phyloP scores from a whole-genome alignment of 2,113 vertebrate species.

The Alaudala cheleensis region DNA sequence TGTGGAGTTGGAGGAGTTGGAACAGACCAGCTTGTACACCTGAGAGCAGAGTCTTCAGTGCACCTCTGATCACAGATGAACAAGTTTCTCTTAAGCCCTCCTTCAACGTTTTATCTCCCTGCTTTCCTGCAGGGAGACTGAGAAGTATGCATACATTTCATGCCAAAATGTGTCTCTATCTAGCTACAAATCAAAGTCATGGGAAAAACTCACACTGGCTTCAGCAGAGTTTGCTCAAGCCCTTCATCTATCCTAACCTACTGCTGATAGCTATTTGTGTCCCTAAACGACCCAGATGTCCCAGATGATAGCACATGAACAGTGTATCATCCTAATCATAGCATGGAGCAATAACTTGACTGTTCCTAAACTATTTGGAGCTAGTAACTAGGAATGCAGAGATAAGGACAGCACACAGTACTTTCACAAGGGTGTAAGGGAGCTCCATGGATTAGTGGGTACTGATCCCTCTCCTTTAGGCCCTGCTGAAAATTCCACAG shows the following conservation, averaged over 20 bases:
- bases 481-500: neutral
- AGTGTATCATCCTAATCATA: neutral
- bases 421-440: neutral
- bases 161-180: neutral
- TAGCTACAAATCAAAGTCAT: slow-evolving; percentile 1
- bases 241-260: neutral
- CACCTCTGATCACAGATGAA: neutral
- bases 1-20: neutral
- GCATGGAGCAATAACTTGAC: neutral
- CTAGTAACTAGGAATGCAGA: neutral
- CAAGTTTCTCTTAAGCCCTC: neutral
- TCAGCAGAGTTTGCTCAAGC: neutral
- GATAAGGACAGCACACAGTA: neutral
- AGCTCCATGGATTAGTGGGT: neutral
- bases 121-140: neutral
- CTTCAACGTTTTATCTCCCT: neutral
- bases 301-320: neutral
- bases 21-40: neutral
- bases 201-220: neutral
- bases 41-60: neutral
- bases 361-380: neutral
- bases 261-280: neutral
- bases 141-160: neutral
- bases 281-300: neutral
- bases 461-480: neutral